A percentile compares a stretch with the other conserved stretches of the same genome.
phyloP scores from a whole-genome alignment of 2,113 vertebrate genomes.

The Apaloderma vittatum region DNA sequence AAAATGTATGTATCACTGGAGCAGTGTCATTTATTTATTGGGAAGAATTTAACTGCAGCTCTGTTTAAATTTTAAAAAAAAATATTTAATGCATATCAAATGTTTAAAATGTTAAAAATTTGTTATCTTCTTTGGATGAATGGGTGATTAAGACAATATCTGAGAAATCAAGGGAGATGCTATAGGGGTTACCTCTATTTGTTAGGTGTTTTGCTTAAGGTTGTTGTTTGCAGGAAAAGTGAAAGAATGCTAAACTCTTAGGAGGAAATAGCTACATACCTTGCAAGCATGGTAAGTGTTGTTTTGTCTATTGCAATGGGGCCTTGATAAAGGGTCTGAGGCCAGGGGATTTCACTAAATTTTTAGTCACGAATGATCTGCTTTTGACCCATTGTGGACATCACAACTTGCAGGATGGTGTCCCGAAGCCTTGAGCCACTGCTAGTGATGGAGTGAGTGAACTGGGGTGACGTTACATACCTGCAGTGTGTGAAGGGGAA shows the following conservation, averaged over 20 bases:
- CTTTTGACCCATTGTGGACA: rapidly evolving
- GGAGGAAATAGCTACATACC: not conserved
- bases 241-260: not conserved
- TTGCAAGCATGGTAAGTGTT: not conserved
- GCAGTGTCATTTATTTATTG: not conserved
- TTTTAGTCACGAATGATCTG: not conserved
- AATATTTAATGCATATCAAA: not conserved
- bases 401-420: not conserved
- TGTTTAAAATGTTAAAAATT: not conserved
- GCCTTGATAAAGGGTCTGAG: not conserved
- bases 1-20: not conserved
- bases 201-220: not conserved
- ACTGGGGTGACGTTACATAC: rapidly evolving
- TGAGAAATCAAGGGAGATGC: not conserved
- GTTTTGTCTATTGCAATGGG: not conserved
- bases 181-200: not conserved
- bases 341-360: not conserved
- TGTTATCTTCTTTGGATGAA: not conserved
- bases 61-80: not conserved
- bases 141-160: not conserved
- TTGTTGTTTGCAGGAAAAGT: not conserved
- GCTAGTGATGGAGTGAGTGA: not conserved
- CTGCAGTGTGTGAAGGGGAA: not conserved
- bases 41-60: not conserved
- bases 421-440: not conserved